Percentiles rank a stretch among this genome's conserved stretches.
phyloP scores from a whole-genome alignment of 2,888 invertebrate genomes.

The Encarsia formosa region DNA sequence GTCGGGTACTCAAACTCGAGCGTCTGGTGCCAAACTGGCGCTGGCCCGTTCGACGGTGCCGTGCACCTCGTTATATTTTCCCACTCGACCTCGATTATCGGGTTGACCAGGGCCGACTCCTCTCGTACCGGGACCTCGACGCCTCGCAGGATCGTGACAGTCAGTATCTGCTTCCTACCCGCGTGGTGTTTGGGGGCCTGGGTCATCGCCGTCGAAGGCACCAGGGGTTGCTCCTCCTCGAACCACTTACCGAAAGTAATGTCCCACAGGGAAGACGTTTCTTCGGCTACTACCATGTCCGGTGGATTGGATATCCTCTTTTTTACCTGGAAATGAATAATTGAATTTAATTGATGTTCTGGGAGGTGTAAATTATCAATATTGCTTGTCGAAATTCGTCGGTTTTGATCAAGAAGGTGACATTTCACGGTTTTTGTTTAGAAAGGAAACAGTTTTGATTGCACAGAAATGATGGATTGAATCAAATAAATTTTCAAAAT shows the following conservation, averaged over 20 bases:
- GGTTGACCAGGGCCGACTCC: slow-evolving; percentile 46
- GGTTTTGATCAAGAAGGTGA: too few species aligned
- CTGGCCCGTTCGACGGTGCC: slow-evolving; percentile 42
- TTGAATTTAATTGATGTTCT: too few species aligned
- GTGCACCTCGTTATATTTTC: slow-evolving; percentile 37
- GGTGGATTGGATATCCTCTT: slow-evolving; percentile 32
- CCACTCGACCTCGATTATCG: slow-evolving; percentile 46
- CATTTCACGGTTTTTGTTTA: too few species aligned
- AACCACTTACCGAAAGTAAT: slow-evolving; percentile 39
- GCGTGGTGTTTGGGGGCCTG: slow-evolving; percentile 31
- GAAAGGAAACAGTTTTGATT: too few species aligned
- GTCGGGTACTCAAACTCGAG: slow-evolving; percentile 42
- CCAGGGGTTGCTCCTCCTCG: slow-evolving; percentile 36
- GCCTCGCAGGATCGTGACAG: slow-evolving; percentile 43
- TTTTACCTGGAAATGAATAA: slow-evolving; percentile 16
- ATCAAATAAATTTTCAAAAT: too few species aligned
- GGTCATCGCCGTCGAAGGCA: slow-evolving; percentile 32
- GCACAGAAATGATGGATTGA: too few species aligned
- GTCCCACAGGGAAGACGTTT: slow-evolving; percentile 39
- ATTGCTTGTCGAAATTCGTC: too few species aligned
- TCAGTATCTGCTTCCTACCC: slow-evolving; percentile 40
- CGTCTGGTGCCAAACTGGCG: slow-evolving; percentile 48
- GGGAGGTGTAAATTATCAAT: not conserved
- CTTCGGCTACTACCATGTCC: slow-evolving; percentile 43
- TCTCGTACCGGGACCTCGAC: slow-evolving; percentile 48